Base-by-base conservation (phyloP, 2,797 vertebrate genomes). In the Picus viridis region DNA sequence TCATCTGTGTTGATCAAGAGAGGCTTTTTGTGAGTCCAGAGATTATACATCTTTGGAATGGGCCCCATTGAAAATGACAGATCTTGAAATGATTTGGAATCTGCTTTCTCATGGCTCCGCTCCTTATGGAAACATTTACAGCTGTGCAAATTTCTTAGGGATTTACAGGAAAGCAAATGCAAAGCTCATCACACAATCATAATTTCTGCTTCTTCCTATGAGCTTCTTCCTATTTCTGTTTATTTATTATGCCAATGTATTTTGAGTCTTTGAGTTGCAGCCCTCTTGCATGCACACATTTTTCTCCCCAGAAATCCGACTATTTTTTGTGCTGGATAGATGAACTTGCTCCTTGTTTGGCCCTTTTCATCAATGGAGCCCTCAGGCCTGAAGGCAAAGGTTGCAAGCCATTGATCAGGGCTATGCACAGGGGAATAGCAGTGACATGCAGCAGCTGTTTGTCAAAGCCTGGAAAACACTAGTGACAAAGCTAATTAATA, bases 171-270 rank as follows among this genome's bases (percentile, higher is more conserved):
- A 95, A 76, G 81, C 54, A 92, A 88, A 83, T 78, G 67, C 63
- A 91, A 90, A 95, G 54, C 84, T 93, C 65, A 64, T 92, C 72
- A 83, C 17, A 69, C 47, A 92, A 68, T 82, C 88, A 70, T 30
- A 0, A 64, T 91, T 94, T 91, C 80, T 91, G 68, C 77, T 82
- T 54, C 76, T 39, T 39, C 39, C 39, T 39, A 39, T 82, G 51
- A 86, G 30, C 73, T 86, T 70, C 67, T 89, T 95, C 73, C 67
- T 93, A 88, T 88, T 94, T 95, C 57, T 83, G 30, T 81, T 93
- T 88, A 64, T 86, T 88, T 86, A 82, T 88, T 76, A 73, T 61
- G 68, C 29, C 68, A 57, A 29, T 20, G 58, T n/a, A 71, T 90
- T 92, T 89, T 62, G 36, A 95, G 49, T n/a, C 67, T 82, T 84